These are phyloP conservation scores for Anguilla megastoma DNA, from an alignment of 2,797 vertebrate species.

Conservation along the genomic window DNA sequence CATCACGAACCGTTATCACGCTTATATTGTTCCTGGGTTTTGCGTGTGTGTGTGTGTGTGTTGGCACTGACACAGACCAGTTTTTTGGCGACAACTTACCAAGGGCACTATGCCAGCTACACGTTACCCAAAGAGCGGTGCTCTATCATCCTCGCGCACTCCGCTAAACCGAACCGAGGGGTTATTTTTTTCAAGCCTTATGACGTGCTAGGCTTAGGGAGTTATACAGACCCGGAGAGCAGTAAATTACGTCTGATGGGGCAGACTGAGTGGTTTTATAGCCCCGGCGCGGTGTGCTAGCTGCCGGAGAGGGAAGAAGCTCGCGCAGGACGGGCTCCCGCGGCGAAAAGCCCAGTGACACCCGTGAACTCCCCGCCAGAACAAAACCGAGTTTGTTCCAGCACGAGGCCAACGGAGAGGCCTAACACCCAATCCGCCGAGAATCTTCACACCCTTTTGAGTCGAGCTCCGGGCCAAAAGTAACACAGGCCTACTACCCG, in stretches of 20 bases:
- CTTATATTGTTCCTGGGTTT: neutral
- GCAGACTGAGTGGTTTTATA: conserved; percentile 33
- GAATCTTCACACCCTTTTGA: conserved; percentile 53
- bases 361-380: conserved; percentile 49
- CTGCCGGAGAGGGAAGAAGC: neutral
- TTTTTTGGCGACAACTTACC: neutral
- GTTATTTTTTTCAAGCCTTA: neutral
- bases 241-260: conserved; percentile 54
- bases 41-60: neutral
- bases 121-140: neutral
- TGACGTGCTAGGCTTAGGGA: neutral
- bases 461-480: conserved; percentile 50
- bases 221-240: conserved; percentile 41
- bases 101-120: neutral
- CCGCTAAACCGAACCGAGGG: neutral
- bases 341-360: conserved; percentile 61
- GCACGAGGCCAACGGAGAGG: neutral
- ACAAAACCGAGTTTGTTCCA: conserved; percentile 66
- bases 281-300: neutral
- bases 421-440: conserved; percentile 36
- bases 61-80: neutral
- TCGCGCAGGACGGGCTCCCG: conserved; percentile 45
- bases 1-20: neutral
- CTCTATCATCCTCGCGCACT: neutral
- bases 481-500: conserved; percentile 38